These are phyloP conservation scores for Sinocyclocheilus anshuiensis DNA, from an alignment of 2,113 vertebrate genomes.

Conservation along the genomic window DNA sequence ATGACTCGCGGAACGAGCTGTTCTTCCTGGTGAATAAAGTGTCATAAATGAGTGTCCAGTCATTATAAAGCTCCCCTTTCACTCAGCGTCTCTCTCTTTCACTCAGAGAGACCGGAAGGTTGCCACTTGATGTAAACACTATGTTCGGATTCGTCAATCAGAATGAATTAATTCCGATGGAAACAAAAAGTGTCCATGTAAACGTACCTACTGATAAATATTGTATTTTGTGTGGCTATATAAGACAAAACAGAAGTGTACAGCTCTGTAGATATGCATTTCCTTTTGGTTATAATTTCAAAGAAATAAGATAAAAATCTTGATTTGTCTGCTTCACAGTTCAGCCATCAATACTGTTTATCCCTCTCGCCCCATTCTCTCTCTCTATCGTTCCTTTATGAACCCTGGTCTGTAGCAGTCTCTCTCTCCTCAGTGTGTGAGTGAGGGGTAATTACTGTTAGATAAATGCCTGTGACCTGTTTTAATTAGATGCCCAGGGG, in stretches of 20 bases:
- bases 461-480: conserved; percentile 54
- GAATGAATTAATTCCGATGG: no score
- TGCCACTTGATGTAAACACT: no score
- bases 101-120: no score
- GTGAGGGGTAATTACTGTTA: conserved; percentile 52
- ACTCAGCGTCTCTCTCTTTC: no score
- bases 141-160: no score
- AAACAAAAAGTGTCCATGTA: no score
- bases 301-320: neutral
- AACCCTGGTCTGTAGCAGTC: conserved; percentile 29
- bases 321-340: neutral
- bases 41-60: no score
- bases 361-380: neutral
- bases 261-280: neutral
- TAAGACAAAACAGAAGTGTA: neutral
- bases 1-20: no score
- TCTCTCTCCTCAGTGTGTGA: conserved; percentile 37
- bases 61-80: no score
- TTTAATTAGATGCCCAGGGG: conserved; percentile 52
- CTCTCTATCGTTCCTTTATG: conserved; percentile 16
- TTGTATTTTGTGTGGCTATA: neutral
- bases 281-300: neutral
- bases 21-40: no score
- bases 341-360: conserved; percentile 15
- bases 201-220: neutral